phyloP scores from a whole-genome alignment of 2,797 vertebrate species.

The Brachyalestes nurse region DNA sequence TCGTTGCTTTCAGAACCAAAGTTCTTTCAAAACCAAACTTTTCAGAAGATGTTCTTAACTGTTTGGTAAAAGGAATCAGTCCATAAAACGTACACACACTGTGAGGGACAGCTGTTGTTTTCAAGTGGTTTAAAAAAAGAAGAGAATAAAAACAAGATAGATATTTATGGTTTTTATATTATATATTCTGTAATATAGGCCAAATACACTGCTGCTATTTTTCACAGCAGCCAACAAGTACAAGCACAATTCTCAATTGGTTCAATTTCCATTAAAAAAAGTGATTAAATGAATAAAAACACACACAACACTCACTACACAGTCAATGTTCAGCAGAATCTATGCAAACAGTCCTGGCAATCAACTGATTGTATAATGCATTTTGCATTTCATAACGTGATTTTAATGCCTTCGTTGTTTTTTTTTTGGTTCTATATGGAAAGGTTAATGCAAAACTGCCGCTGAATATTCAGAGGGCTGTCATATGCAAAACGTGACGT shows the following conservation, averaged over 20 bases:
- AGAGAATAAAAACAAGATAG: not conserved
- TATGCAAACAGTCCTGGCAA: conserved; percentile 36
- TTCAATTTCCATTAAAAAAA: not conserved
- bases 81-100: no score
- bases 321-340: conserved; percentile 30
- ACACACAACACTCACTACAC: not conserved
- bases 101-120: no score
- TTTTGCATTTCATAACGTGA: conserved; percentile 59
- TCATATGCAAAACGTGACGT: conserved; percentile 61
- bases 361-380: conserved; percentile 50
- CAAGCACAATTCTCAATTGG: not conserved
- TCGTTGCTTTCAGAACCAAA: no score
- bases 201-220: no score
- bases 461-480: conserved; percentile 73
- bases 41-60: no score
- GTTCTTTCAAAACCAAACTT: no score
- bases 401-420: conserved; percentile 72
- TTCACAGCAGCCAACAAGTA: no score
- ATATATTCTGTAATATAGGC: no score
- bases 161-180: no score
- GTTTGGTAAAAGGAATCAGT: no score
- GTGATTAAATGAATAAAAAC: not conserved
- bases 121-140: no score
- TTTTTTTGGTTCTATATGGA: conserved; percentile 44
- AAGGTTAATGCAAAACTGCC: conserved; percentile 58